Percentiles rank a stretch among this genome's conserved stretches.
Evolutionary conservation across 1,140 invertebrate species (phyloP).

Genomic region (Leptonema lineaticorne): DNA sequence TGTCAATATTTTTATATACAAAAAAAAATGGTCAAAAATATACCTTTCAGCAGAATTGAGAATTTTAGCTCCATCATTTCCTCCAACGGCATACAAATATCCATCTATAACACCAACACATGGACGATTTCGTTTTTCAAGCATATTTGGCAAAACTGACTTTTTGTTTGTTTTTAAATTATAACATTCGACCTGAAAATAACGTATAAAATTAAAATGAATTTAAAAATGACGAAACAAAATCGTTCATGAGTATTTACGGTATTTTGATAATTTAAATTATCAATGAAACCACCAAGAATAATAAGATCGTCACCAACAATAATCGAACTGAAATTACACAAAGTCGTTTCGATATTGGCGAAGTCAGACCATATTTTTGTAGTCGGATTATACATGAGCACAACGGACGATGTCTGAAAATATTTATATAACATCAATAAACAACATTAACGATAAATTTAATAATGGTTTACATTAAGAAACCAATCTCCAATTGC

Average conservation of each 20-base stretch:
- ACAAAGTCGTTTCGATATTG: background rate
- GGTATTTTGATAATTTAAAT: background rate
- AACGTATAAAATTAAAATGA: background rate
- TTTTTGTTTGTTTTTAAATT: background rate
- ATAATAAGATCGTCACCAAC: background rate
- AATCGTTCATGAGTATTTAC: background rate
- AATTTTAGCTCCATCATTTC: background rate
- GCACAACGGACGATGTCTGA: background rate
- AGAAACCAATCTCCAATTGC: background rate
- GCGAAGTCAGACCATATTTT: background rate
- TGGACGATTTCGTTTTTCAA: background rate
- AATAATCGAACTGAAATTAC: background rate
- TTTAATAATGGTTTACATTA: background rate
- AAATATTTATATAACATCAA: background rate
- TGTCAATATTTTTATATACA: no score
- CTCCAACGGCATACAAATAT: background rate
- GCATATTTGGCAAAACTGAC: background rate
- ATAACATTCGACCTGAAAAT: background rate
- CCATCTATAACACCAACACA: background rate
- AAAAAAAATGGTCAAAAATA: no score
- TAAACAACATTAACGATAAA: background rate
- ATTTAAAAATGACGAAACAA: background rate
- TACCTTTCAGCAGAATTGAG: slow-evolving; percentile 1
- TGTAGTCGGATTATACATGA: background rate
- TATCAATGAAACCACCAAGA: background rate